Evolutionary conservation across 2,888 invertebrate genomes (phyloP), one percentile per base, ranked within the genome.

Genomic region (Drosophila koepferae): DNA sequence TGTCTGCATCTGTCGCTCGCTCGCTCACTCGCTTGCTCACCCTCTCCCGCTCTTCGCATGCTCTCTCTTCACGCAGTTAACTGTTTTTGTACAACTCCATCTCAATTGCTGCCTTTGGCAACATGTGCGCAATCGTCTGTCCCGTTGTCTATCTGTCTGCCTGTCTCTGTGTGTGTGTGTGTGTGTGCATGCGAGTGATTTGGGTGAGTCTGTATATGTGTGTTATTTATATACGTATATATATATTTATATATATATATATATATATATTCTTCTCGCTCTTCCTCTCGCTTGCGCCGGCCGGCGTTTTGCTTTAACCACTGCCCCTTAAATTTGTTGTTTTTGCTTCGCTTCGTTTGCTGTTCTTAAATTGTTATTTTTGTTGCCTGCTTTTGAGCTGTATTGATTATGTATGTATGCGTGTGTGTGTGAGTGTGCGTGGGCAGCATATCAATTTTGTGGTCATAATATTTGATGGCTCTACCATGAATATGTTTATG

Each of bases 61-160:
- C 38, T 40, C 51, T 40, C 51, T 56, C 49, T 44, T 1, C 10
- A 34, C 28, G 20, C 41, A 70, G 63, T 58, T 58, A 70, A 61
- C 60, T 53, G 49, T 63, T 60, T 68, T 44, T 74, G 43, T 59
- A 54, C 44, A 55, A 23, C 60, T 60, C 43, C 28, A 54, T 49
- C 59, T 67, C 73, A 49, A 60, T 49, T 67, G 54, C 71, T 79
- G 80, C 68, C 60, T 70, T 86, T 86, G 86, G 83, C 83, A 86
- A 86, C 81, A 86, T 86, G 83, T 82, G 78, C 49, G 66, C 62
- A 34, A 64, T 61, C 23, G 28, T 66, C 59, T 40, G 44, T 53
- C 48, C 36, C 16, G 49, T n/a, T 60, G 31, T 64, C 1, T 59
- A 28, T 38, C 14, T 34, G 34, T 18, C 12, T 23, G 40, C n/a